Evolutionary conservation across 2,113 vertebrate genomes (phyloP).

Genomic region (Sapayoa aenigma): DNA sequence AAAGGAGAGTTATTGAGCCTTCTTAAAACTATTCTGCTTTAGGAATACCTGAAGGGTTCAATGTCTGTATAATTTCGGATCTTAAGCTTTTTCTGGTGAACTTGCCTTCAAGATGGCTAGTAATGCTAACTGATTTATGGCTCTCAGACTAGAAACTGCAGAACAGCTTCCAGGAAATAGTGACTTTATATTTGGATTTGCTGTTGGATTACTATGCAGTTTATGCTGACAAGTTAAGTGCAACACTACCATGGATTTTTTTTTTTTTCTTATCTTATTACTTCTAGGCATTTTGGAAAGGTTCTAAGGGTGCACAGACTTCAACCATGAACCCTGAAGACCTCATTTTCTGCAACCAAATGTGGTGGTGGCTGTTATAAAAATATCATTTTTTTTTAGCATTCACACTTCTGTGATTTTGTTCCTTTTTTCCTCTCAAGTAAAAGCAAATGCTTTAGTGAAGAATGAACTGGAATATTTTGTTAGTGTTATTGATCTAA

Average conservation of each 20-base stretch:
- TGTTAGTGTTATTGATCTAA: constrained; percentile 7
- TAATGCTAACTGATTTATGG: not conserved
- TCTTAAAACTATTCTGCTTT: not conserved
- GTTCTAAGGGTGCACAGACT: not conserved
- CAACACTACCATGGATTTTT: rapidly evolving
- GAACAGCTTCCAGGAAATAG: not conserved
- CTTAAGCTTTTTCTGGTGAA: not conserved
- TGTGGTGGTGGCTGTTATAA: not conserved
- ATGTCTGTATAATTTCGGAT: not conserved
- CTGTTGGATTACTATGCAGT: not conserved
- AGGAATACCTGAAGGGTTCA: not conserved
- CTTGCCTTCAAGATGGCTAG: not conserved
- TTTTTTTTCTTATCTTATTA: not conserved
- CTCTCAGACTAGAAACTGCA: not conserved
- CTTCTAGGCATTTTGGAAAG: not conserved
- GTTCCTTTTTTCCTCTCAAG: not conserved
- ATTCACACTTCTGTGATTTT: not conserved
- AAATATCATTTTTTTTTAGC: not conserved
- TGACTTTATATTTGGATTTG: not conserved
- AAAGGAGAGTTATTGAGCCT: not conserved
- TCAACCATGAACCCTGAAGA: not conserved
- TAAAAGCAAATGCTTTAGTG: not conserved
- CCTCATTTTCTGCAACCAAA: not conserved
- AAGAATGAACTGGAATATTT: not conserved
- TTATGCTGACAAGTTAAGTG: not conserved